These are phyloP conservation scores for Lophius piscatorius DNA, from an alignment of 2,113 vertebrate genomes.

Conservation along the genomic window DNA sequence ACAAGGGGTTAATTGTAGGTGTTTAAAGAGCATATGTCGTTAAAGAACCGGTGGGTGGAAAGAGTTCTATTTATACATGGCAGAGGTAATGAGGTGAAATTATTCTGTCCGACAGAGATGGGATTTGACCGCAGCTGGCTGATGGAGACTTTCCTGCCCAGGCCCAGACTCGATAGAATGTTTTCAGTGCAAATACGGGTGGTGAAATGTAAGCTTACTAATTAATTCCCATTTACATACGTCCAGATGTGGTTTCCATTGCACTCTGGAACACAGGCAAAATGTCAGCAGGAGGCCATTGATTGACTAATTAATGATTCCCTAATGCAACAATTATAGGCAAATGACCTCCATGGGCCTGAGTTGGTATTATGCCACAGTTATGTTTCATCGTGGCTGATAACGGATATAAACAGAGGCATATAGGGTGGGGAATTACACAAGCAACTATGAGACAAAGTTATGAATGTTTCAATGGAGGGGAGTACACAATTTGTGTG, in stretches of 20 bases:
- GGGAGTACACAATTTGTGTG: too few species aligned
- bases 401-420: slow-evolving; percentile 52
- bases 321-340: slow-evolving; percentile 79
- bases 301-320: slow-evolving; percentile 89
- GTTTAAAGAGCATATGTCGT: slow-evolving; percentile 83
- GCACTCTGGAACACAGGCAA: slow-evolving; percentile 66
- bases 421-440: slow-evolving; percentile 4
- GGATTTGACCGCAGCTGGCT: slow-evolving; percentile 81
- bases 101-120: slow-evolving; percentile 88
- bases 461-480: background rate
- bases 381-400: slow-evolving; percentile 61
- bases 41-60: slow-evolving; percentile 86
- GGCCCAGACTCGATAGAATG: slow-evolving; percentile 82
- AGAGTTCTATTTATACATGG: slow-evolving; percentile 91
- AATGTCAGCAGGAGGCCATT: slow-evolving; percentile 80
- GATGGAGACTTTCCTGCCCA: slow-evolving; percentile 83
- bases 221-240: slow-evolving; percentile 95
- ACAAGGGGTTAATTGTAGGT: slow-evolving; percentile 82
- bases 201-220: slow-evolving; percentile 86
- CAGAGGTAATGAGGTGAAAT: slow-evolving; percentile 95
- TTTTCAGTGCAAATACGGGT: slow-evolving; percentile 90
- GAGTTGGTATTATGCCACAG: slow-evolving; percentile 46
- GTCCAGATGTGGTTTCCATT: slow-evolving; percentile 82
- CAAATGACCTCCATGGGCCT: slow-evolving; percentile 78
- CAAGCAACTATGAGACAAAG: background rate